A percentile compares a stretch with the other conserved stretches of the same genome.
phyloP scores from a whole-genome alignment of 1,140 invertebrate genomes.

The Drosophila pallidifrons region DNA sequence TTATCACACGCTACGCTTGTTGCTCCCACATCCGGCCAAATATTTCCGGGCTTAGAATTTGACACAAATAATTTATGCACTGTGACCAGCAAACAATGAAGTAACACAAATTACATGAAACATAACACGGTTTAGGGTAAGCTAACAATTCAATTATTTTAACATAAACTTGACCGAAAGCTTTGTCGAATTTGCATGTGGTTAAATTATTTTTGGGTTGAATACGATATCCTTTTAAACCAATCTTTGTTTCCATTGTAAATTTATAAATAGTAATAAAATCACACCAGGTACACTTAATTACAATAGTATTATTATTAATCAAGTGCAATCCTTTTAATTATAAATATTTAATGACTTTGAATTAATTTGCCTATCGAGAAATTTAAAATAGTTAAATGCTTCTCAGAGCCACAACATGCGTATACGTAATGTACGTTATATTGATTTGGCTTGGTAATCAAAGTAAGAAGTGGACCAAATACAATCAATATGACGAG shows the following conservation, averaged over 20 bases:
- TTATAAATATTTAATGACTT: too few relatives aligned
- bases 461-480: slow-evolving; percentile 37
- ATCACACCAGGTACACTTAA: neutral
- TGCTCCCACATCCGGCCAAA: slow-evolving; percentile 44
- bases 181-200: neutral
- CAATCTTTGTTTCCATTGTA: neutral
- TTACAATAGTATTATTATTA: too few relatives aligned
- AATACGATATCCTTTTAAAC: neutral
- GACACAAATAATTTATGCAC: slow-evolving; percentile 49
- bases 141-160: slow-evolving; percentile 43
- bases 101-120: slow-evolving; percentile 57
- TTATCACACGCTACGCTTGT: slow-evolving; percentile 46
- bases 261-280: neutral
- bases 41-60: slow-evolving; percentile 38
- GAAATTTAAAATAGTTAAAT: slow-evolving; percentile 20
- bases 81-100: slow-evolving; percentile 28
- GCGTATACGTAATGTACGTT: slow-evolving; percentile 31
- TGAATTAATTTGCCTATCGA: neutral
- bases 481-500: slow-evolving; percentile 30
- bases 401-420: neutral
- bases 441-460: slow-evolving; percentile 29
- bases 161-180: slow-evolving; percentile 27
- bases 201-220: neutral
- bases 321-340: too few relatives aligned
- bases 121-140: slow-evolving; percentile 24